phyloP scores from a whole-genome alignment of 2,888 invertebrate genomes.

The Apoderus coryli region DNA sequence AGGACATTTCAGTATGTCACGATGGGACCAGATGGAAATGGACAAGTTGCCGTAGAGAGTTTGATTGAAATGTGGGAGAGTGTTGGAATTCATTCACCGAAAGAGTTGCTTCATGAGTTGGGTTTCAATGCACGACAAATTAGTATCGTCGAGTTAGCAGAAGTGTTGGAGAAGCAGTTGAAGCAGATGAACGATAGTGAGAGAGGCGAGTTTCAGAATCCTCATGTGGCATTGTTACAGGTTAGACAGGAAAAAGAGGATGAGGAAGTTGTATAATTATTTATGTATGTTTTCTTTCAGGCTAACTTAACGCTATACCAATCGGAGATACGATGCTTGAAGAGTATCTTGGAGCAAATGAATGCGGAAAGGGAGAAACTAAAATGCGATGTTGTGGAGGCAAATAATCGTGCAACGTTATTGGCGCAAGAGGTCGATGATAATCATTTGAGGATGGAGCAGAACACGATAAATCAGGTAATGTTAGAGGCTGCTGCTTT shows the following conservation, averaged over 20 bases:
- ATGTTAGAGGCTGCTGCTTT: no score
- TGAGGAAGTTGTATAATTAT: no score
- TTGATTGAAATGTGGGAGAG: slow-evolving; percentile 60
- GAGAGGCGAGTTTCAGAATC: slow-evolving; percentile 27
- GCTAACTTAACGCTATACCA: slow-evolving; percentile 54
- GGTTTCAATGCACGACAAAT: slow-evolving; percentile 46
- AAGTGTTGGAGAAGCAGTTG: slow-evolving; percentile 53
- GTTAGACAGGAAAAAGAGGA: no score
- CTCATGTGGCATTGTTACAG: slow-evolving; percentile 39
- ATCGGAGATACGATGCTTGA: slow-evolving; percentile 46
- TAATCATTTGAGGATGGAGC: slow-evolving; percentile 69
- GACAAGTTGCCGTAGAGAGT: slow-evolving; percentile 33
- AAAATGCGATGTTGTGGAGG: slow-evolving; percentile 62
- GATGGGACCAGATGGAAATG: slow-evolving; percentile 29
- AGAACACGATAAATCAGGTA: slow-evolving; percentile 53
- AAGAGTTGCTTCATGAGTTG: slow-evolving; percentile 48
- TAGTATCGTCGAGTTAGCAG: slow-evolving; percentile 45
- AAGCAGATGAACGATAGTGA: slow-evolving; percentile 23
- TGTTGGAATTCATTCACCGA: slow-evolving; percentile 50
- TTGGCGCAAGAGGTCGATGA: slow-evolving; percentile 88
- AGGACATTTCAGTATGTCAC: slow-evolving; percentile 30
- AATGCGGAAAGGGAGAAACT: slow-evolving; percentile 69
- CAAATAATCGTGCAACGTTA: slow-evolving; percentile 64
- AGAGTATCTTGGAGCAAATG: slow-evolving; percentile 47
- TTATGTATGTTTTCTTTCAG: no score